Evolutionary conservation across 53 echinoderm and acorn worm genomes (phyloP).

Genomic region (Pentamera pediparva): DNA sequence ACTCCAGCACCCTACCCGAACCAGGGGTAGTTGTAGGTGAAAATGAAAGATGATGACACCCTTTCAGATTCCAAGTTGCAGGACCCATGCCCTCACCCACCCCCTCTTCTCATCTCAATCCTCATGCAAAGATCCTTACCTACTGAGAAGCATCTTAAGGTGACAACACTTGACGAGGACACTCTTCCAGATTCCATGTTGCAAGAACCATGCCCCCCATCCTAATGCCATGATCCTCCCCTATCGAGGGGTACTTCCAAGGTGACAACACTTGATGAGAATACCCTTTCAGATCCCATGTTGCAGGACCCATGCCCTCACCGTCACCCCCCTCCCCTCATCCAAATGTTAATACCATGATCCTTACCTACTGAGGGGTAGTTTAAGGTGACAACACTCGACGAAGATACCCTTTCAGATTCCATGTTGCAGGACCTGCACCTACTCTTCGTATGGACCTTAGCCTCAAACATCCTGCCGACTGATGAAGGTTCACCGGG

Average conservation of each 20-base stretch:
- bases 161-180: conserved; percentile 72
- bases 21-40: neutral
- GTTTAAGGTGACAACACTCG: conserved; percentile 74
- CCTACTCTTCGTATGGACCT: conserved; percentile 61
- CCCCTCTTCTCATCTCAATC: too few species aligned
- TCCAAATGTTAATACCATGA: too few species aligned
- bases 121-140: too few species aligned
- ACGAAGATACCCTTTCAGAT: conserved; percentile 45
- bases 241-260: neutral
- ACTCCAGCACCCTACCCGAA: neutral
- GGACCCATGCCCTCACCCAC: too few species aligned
- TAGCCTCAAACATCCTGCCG: conserved; percentile 72
- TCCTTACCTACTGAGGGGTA: conserved; percentile 83
- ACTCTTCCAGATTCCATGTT: conserved; percentile 56
- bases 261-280: neutral
- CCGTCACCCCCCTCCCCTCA: too few species aligned
- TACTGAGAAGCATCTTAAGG: conserved; percentile 71
- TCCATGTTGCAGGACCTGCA: conserved; percentile 77
- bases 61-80: neutral
- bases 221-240: neutral
- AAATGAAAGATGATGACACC: neutral
- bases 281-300: neutral
- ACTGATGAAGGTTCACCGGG: conserved; percentile 23
- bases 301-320: too few species aligned
- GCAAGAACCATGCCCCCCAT: conserved; percentile 68